Evolutionary conservation across 1,140 invertebrate species (phyloP).

Genomic region (Drosophila ananassae): DNA sequence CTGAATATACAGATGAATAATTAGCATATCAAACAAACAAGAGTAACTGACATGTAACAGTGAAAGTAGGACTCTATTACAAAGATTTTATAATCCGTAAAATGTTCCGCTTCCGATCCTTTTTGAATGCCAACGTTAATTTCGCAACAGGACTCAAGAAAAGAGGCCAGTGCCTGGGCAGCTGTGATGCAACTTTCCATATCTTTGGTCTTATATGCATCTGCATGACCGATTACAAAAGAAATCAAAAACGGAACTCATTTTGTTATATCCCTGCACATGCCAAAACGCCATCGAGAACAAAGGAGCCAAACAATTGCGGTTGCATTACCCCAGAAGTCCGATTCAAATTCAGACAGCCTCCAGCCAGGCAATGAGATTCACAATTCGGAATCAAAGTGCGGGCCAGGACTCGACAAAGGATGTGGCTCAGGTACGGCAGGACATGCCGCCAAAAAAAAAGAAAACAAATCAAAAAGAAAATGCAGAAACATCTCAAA

Average conservation of each 20-base stretch:
- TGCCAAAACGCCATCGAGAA: constrained; percentile 68
- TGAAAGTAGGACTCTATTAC: not conserved
- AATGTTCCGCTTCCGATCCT: constrained; percentile 6
- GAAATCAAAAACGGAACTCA: constrained; percentile 43
- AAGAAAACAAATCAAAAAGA: constrained; percentile 1
- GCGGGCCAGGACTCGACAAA: constrained; percentile 53
- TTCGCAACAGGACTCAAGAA: constrained; percentile 4
- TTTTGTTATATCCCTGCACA: constrained; percentile 69
- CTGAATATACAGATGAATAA: not conserved
- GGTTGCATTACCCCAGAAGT: constrained; percentile 69
- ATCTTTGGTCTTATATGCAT: constrained; percentile 24
- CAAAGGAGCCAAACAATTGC: constrained; percentile 67
- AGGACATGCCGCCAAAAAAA: constrained; percentile 68
- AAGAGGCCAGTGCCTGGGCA: constrained; percentile 28
- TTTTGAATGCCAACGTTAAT: constrained; percentile 8
- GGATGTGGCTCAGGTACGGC: constrained; percentile 59
- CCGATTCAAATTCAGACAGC: constrained; percentile 48
- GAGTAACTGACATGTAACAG: not conserved
- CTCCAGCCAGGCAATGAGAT: constrained; percentile 58
- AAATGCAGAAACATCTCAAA: constrained; percentile 45
- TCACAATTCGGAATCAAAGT: constrained; percentile 64
- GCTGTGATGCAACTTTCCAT: constrained; percentile 64
- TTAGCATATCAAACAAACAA: constrained; percentile 1
- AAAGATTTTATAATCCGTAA: constrained; percentile 1
- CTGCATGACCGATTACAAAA: constrained; percentile 17